These are phyloP conservation scores for Sus scrofa DNA, from an alignment of 2,113 vertebrate genomes.

Conservation along the genomic window DNA sequence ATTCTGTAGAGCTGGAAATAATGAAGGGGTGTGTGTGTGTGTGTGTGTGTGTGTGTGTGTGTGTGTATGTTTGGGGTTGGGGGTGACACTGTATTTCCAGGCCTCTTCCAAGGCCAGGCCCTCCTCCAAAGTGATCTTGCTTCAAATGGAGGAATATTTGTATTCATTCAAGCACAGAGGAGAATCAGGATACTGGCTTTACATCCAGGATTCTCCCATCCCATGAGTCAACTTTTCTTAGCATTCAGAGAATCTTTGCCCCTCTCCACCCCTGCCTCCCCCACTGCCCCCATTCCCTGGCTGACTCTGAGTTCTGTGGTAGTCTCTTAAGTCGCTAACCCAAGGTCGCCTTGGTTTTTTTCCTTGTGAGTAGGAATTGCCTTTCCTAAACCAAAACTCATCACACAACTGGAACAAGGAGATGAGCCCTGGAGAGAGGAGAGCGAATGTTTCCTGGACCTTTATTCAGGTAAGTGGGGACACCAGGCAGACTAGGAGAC, in stretches of 20 bases:
- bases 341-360: not conserved
- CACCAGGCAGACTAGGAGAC: not conserved
- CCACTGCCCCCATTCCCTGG: not conserved
- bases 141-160: not conserved
- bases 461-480: constrained; percentile 60
- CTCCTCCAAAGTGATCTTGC: not conserved
- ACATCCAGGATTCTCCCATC: not conserved
- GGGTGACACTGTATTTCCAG: not conserved
- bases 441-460: not conserved
- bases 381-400: constrained; percentile 58
- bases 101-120: not conserved
- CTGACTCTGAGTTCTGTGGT: not conserved
- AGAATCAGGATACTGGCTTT: not conserved
- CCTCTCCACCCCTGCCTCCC: not conserved
- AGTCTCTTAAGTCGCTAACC: not conserved
- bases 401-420: constrained; percentile 64
- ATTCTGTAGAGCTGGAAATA: not conserved
- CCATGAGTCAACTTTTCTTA: not conserved
- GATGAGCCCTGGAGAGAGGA: constrained; percentile 27
- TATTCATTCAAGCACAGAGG: not conserved
- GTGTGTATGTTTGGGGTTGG: not conserved
- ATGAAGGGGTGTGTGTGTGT: not conserved
- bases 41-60: not conserved
- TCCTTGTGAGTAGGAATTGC: constrained; percentile 46
- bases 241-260: not conserved